Percentiles rank a stretch among this genome's conserved stretches.
Evolutionary conservation across 2,797 vertebrate genomes (phyloP).

Genomic region (Rhyacichthys aspro): DNA sequence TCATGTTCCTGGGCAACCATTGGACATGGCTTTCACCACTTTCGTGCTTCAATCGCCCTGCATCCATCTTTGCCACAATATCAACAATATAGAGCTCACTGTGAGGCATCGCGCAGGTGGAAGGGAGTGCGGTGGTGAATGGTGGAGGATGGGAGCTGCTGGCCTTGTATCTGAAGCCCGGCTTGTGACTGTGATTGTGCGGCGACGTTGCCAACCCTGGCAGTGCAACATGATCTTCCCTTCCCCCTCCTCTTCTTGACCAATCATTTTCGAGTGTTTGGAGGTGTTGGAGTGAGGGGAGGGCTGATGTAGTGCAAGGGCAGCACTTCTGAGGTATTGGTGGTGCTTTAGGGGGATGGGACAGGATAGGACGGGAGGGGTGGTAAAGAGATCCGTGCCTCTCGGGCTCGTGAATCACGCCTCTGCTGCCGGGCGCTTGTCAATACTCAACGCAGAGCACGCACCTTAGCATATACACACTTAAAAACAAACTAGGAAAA

Average conservation of each 20-base stretch:
- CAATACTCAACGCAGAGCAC: constrained; percentile 43
- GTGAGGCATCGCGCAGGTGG: constrained; percentile 49
- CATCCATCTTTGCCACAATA: constrained; percentile 20
- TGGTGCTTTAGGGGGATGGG: constrained; percentile 36
- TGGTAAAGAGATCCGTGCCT: constrained; percentile 58
- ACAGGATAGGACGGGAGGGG: constrained; percentile 36
- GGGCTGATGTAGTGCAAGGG: constrained; percentile 70
- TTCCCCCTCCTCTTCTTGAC: constrained; percentile 42
- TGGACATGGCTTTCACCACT: constrained; percentile 46
- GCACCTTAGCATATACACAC: constrained; percentile 31
- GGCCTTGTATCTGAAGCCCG: constrained; percentile 56
- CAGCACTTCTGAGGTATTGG: constrained; percentile 74
- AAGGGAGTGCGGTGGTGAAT: constrained; percentile 27
- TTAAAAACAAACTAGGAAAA: constrained; percentile 15
- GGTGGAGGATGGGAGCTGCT: constrained; percentile 33
- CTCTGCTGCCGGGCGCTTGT: constrained; percentile 58
- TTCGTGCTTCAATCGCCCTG: constrained; percentile 38
- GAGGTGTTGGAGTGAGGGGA: constrained; percentile 42
- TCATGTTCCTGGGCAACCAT: constrained; percentile 70
- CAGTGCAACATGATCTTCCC: constrained; percentile 56
- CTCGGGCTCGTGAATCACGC: constrained; percentile 71
- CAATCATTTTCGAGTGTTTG: constrained; percentile 63
- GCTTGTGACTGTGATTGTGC: constrained; percentile 47
- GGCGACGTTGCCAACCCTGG: constrained; percentile 57
- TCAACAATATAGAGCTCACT: constrained; percentile 41